These are phyloP conservation scores for Gorilla gorilla DNA, from an alignment of 2,113 vertebrate genomes.

Conservation along the genomic window DNA sequence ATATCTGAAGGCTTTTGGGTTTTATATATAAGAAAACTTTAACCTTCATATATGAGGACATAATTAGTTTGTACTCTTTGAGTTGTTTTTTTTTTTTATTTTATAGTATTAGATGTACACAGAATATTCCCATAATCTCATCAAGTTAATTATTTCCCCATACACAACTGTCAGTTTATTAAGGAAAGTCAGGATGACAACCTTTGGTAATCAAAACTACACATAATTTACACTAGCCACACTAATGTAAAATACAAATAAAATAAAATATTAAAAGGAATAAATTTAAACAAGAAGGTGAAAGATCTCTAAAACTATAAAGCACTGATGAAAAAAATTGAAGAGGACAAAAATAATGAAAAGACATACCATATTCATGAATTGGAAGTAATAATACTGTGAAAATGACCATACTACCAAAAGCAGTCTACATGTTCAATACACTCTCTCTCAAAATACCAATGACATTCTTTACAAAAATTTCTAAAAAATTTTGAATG, in stretches of 20 bases:
- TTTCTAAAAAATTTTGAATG: not conserved
- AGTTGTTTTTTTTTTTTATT: not conserved
- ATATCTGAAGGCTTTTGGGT: not conserved
- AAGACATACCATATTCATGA: not conserved
- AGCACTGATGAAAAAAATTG: not conserved
- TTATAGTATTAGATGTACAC: not conserved
- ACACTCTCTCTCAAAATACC: not conserved
- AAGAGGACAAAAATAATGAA: not conserved
- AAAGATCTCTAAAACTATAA: not conserved
- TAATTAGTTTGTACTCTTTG: not conserved
- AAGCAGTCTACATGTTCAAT: not conserved
- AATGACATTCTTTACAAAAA: not conserved
- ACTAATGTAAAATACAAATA: not conserved
- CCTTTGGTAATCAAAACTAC: not conserved
- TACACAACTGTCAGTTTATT: not conserved
- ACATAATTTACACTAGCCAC: not conserved
- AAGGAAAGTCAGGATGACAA: not conserved
- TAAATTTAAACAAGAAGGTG: not conserved
- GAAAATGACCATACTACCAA: not conserved
- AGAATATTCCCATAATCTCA: not conserved
- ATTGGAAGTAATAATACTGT: not conserved
- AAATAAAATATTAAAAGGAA: not conserved
- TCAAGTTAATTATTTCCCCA: not conserved
- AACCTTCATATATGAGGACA: not conserved
- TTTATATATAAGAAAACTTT: not conserved